Evolutionary conservation across 2,797 vertebrate species (phyloP).

Genomic region (Echiichthys vipera): DNA sequence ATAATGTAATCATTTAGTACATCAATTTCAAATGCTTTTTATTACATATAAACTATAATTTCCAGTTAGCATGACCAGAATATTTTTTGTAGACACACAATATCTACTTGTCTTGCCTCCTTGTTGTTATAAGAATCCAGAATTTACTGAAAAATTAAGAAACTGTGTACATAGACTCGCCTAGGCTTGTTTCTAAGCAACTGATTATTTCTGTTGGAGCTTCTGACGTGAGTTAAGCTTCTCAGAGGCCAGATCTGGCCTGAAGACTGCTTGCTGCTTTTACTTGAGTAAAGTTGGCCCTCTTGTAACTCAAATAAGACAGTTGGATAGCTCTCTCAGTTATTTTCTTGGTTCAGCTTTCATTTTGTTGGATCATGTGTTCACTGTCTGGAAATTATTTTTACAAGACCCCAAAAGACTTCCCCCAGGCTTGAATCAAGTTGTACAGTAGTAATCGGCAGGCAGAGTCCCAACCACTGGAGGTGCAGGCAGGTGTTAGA

Average conservation of each 20-base stretch:
- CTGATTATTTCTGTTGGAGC: neutral
- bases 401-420: slow-evolving; percentile 13
- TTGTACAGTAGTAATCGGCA: slow-evolving; percentile 20
- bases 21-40: no score
- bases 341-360: neutral
- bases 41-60: no score
- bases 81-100: no score
- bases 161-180: neutral
- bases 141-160: neutral
- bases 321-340: neutral
- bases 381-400: slow-evolving; percentile 41
- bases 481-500: slow-evolving; percentile 28
- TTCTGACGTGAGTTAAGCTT: neutral
- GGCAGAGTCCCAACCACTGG: slow-evolving; percentile 33
- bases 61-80: no score
- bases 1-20: neutral
- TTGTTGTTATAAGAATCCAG: no score
- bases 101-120: no score
- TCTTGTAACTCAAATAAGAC: neutral
- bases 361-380: slow-evolving; percentile 1
- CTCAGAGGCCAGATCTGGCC: neutral
- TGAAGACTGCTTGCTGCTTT: neutral
- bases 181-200: neutral
- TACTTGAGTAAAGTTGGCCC: neutral
- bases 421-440: slow-evolving; percentile 22